These are phyloP conservation scores for Volucella bombylans DNA, from an alignment of 2,888 invertebrate genomes.

Conservation along the genomic window DNA sequence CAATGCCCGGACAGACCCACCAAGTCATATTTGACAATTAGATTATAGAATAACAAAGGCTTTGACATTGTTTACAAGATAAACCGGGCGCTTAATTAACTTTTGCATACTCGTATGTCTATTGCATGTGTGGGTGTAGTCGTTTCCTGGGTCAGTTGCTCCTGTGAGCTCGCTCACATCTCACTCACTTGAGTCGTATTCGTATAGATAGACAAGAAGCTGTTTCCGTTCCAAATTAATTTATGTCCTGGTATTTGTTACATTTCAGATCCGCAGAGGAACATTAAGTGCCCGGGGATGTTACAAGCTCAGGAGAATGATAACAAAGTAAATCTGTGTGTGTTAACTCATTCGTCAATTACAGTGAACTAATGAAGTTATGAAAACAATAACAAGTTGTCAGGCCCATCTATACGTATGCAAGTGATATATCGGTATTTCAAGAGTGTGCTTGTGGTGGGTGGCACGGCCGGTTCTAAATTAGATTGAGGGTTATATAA, in stretches of 20 bases:
- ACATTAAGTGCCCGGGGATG: constrained; percentile 49
- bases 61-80: constrained; percentile 71
- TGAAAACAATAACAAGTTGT: constrained; percentile 67
- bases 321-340: constrained; percentile 19
- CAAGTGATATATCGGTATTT: neutral
- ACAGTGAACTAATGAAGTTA: constrained; percentile 73
- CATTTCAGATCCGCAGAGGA: constrained; percentile 42
- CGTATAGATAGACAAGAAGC: neutral
- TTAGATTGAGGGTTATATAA: constrained; percentile 2
- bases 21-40: constrained; percentile 71
- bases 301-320: constrained; percentile 19
- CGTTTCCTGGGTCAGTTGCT: neutral
- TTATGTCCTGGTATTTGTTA: constrained; percentile 54
- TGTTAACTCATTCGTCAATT: constrained; percentile 66
- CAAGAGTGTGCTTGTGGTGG: constrained; percentile 1
- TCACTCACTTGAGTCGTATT: neutral
- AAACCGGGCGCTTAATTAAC: constrained; percentile 71
- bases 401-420: neutral
- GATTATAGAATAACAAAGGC: constrained; percentile 74
- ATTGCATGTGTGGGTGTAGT: constrained; percentile 2
- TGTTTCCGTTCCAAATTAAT: constrained; percentile 29
- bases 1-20: constrained; percentile 36
- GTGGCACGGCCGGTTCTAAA: neutral
- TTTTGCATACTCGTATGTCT: constrained; percentile 48
- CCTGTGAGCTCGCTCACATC: constrained; percentile 9